Evolutionary conservation across 2,888 invertebrate genomes (phyloP), one percentile per base, ranked within the genome.

Genomic region (Dorcus hopei): DNA sequence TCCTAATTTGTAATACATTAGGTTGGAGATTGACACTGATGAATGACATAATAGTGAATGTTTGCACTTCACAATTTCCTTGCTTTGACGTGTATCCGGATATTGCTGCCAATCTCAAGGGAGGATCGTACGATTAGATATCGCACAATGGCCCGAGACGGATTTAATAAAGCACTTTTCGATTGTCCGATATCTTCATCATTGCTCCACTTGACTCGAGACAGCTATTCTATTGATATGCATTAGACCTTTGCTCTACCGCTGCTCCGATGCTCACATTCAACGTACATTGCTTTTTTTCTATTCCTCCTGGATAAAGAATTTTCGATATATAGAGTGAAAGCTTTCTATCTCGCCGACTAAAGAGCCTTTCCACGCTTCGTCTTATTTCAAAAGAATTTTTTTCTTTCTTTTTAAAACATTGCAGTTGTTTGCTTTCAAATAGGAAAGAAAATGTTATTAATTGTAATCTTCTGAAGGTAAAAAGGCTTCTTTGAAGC

Each of bases 61-160:
- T 77, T 77, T 77, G 77, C 74, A 75, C 72, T 75, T 76, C 72
- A 74, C 76, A 77, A 77, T 77, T 77, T 76, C 75, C 77, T 74
- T 70, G 67, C 70, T 71, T 72, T 77, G 77, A 78, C 77, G 73
- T 77, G 78, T 77, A 74, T 74, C 75, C 76, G 79, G 79, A 79
- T 78, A 79, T 79, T 79, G 78, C 77, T 77, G 79, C 77, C 78
- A 77, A 77, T 77, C 77, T 75, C 74, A 66, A 66, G 75, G 76
- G 74, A 73, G 73, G 71, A 69, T 65, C 70, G 68, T 70, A 68
- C 76, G 75, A 75, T 76, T 77, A 75, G 76, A 77, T 75, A 75
- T 75, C 74, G 70, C 71, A 77, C 76, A 77, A 77, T 76, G 76
- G 74, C 71, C 68, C 68, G 70, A 71, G 72, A 69, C 72, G 74